A percentile compares a stretch with the other conserved stretches of the same genome.
Conservation (phyloP, 2,113 vertebrate species). For the Tretioscincus oriximinensis region DNA sequence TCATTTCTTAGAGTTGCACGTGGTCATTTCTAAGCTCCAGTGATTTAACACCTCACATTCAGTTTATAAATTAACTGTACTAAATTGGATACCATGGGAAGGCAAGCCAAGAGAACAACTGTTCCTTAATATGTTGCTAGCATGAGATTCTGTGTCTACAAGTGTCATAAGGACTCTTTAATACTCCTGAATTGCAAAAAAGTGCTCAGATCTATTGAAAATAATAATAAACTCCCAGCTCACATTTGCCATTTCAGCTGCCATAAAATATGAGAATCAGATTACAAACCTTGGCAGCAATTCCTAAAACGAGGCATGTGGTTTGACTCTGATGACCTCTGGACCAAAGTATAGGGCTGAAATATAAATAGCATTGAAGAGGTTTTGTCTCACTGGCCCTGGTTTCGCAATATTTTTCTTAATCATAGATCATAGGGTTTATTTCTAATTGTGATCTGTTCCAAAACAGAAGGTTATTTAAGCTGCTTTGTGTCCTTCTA, state of each 20-base stretch:
- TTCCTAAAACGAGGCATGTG: neutral
- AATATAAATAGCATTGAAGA: neutral
- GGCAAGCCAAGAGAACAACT: neutral
- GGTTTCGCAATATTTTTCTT: neutral
- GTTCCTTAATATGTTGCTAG: conserved; percentile 1
- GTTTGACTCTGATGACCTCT: neutral
- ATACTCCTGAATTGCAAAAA: neutral
- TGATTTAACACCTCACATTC: conserved; percentile 2
- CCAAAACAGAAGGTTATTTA: too few species aligned
- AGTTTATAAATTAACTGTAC: neutral
- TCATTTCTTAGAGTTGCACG: neutral
- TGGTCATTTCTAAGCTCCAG: neutral
- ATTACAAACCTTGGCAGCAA: neutral
- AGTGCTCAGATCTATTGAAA: neutral
- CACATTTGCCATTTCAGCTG: neutral
- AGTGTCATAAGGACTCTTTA: neutral
- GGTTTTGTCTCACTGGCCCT: neutral
- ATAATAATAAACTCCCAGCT: neutral
- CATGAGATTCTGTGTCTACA: neutral
- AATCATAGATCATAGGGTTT: neutral
- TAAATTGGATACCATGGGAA: neutral
- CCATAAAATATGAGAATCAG: neutral
- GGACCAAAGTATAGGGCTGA: neutral
- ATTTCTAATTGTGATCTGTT: too few species aligned
- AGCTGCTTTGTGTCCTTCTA: too few species aligned